Evolutionary conservation across 1,140 invertebrate species (phyloP).

Genomic region (Pseudomyrmex sp.): DNA sequence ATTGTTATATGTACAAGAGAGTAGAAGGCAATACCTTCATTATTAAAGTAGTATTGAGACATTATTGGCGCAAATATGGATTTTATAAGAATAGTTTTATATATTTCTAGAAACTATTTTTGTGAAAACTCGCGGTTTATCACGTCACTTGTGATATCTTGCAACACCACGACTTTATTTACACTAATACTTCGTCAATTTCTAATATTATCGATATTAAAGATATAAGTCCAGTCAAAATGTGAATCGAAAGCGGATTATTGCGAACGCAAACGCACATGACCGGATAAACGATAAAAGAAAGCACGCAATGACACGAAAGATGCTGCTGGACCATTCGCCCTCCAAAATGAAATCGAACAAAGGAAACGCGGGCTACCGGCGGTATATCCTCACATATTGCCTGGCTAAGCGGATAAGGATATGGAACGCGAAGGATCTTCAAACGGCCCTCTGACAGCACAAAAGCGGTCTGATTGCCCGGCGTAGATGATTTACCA

Average conservation of each 20-base stretch:
- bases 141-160: neutral
- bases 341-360: constrained; percentile 41
- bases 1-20: neutral
- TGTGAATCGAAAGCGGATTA: constrained; percentile 40
- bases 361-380: constrained; percentile 49
- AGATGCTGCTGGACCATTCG: neutral
- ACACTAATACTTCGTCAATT: constrained; percentile 10
- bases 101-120: neutral
- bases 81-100: neutral
- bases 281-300: constrained; percentile 35
- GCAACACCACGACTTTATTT: constrained; percentile 5
- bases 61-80: no score
- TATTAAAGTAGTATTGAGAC: neutral
- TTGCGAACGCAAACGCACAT: constrained; percentile 37
- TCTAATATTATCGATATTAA: constrained; percentile 38
- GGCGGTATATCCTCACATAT: constrained; percentile 55
- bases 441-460: constrained; percentile 49
- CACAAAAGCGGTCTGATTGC: constrained; percentile 61
- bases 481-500: constrained; percentile 68
- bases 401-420: constrained; percentile 61
- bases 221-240: neutral
- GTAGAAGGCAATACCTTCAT: neutral
- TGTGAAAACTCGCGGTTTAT: neutral
- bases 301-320: constrained; percentile 37
- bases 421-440: constrained; percentile 43